Conservation (phyloP, 2,888 invertebrate species). For the Pseudolycoriella hygida region DNA sequence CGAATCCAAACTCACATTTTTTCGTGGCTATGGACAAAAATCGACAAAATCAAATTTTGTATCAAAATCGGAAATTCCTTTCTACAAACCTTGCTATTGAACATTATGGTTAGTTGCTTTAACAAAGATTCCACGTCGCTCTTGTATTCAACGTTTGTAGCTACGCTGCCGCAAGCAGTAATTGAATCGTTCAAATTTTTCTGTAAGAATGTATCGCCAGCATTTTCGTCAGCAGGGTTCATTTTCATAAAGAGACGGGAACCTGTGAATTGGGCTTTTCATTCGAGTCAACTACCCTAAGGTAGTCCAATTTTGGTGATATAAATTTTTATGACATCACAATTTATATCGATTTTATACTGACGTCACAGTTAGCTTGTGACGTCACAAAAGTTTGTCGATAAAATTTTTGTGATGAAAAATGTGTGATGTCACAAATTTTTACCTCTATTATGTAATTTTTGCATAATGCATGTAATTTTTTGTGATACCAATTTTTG, state of each 20-base stretch:
- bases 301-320: no score
- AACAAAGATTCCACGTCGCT: constrained; percentile 25
- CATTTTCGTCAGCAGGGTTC: constrained; percentile 18
- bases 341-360: no score
- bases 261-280: no score
- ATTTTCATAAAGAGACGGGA: neutral
- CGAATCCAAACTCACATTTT: constrained; percentile 30
- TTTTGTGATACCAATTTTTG: no score
- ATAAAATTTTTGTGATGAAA: no score
- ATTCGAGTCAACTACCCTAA: neutral
- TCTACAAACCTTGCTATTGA: constrained; percentile 19
- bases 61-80: neutral
- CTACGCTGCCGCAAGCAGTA: constrained; percentile 26
- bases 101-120: constrained; percentile 22
- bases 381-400: no score
- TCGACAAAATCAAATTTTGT: neutral
- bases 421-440: no score
- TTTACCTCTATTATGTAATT: no score
- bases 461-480: no score
- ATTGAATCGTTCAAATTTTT: constrained; percentile 28
- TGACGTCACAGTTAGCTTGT: no score
- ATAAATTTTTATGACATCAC: no score
- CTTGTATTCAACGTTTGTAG: constrained; percentile 25
- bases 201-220: constrained; percentile 27
- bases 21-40: constrained; percentile 26